Evolutionary conservation across 2,797 vertebrate species (phyloP).

Genomic region (Tenualosa ilisha): DNA sequence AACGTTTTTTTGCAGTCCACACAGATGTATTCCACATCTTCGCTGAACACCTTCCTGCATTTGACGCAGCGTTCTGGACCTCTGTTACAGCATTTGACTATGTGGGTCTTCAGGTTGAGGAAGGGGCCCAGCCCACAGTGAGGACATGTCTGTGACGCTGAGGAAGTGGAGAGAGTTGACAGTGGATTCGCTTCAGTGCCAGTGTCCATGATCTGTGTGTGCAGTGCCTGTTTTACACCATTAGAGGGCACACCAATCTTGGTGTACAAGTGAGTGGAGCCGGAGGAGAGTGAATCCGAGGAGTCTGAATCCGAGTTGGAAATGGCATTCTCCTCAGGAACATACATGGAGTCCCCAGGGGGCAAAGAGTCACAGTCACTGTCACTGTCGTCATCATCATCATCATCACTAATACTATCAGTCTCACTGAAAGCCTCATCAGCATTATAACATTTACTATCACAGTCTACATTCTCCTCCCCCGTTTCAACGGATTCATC

Average conservation of each 20-base stretch:
- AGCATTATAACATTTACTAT: not conserved
- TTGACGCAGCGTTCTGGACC: not conserved
- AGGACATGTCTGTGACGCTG: conserved; percentile 3
- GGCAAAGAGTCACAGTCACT: conserved; percentile 27
- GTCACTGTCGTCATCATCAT: not conserved
- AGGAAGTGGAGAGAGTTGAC: not conserved
- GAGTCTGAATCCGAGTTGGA: not conserved
- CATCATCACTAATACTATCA: not conserved
- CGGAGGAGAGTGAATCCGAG: not conserved
- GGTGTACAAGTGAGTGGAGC: not conserved
- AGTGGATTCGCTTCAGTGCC: not conserved
- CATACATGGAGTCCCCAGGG: conserved; percentile 26
- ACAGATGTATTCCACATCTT: conserved; percentile 46
- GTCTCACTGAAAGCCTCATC: conserved; percentile 14
- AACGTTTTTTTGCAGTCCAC: conserved; percentile 44
- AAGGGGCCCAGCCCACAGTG: conserved; percentile 31
- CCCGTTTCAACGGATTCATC: not conserved
- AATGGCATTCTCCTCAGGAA: not conserved
- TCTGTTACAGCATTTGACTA: conserved; percentile 13
- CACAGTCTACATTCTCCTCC: not conserved
- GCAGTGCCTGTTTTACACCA: not conserved
- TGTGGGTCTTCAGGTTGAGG: not conserved
- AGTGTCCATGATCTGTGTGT: too few relatives aligned
- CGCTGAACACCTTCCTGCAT: conserved; percentile 31
- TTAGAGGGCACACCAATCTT: not conserved